These are phyloP conservation scores for Ostrea edulis DNA, from an alignment of 1,140 invertebrate species.

Conservation along the genomic window DNA sequence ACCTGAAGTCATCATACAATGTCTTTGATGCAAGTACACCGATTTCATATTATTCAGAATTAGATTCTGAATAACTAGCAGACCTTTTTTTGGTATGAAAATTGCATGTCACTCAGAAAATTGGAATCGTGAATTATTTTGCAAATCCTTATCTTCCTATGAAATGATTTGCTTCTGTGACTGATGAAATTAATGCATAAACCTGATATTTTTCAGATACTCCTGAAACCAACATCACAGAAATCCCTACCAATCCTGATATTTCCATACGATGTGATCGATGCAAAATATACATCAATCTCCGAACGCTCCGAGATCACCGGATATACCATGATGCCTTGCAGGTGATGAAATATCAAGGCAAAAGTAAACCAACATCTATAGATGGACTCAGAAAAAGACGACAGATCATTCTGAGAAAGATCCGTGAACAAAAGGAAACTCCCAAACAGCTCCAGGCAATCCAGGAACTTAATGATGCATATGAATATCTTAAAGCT, in stretches of 20 bases:
- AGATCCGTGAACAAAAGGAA: conserved; percentile 62
- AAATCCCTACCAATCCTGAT: conserved; percentile 65
- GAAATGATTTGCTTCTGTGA: no score
- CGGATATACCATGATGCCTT: conserved; percentile 71
- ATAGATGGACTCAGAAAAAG: conserved; percentile 64
- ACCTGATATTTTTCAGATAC: conserved; percentile 66
- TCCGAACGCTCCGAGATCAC: conserved; percentile 68
- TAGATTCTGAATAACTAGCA: no score
- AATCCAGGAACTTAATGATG: conserved; percentile 73
- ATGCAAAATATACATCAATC: conserved; percentile 68
- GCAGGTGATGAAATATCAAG: conserved; percentile 63
- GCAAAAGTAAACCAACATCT: conserved; percentile 55
- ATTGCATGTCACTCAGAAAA: no score
- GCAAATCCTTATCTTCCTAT: no score
- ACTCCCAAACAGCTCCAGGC: conserved; percentile 64
- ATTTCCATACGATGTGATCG: conserved; percentile 74
- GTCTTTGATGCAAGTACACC: no score
- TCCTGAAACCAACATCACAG: conserved; percentile 71
- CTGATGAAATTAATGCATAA: background rate
- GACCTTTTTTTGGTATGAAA: no score
- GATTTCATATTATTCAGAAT: no score
- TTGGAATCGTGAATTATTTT: no score
- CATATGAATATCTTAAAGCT: conserved; percentile 76
- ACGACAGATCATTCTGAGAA: conserved; percentile 66
- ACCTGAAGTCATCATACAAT: no score